These are phyloP conservation scores for Athetis lepigone DNA, from an alignment of 2,888 invertebrate species.

Conservation along the genomic window DNA sequence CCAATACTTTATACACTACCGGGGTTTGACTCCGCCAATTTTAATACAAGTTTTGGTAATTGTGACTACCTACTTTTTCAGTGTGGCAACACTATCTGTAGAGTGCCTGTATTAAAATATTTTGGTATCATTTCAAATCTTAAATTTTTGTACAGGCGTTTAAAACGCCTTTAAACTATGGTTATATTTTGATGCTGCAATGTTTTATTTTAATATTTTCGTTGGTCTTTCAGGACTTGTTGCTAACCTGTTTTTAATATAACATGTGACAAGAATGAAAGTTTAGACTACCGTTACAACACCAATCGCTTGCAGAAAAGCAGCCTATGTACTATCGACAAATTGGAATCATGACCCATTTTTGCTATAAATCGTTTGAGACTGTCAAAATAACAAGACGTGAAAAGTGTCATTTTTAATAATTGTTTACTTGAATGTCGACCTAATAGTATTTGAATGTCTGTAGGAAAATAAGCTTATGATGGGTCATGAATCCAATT, in stretches of 20 bases:
- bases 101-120: constrained; percentile 31
- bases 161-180: constrained; percentile 18
- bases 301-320: not conserved
- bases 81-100: constrained; percentile 30
- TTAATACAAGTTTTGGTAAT: constrained; percentile 33
- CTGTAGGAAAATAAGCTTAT: no score
- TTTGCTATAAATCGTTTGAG: no score
- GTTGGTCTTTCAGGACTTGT: not conserved
- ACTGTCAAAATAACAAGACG: no score
- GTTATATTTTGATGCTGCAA: constrained; percentile 36
- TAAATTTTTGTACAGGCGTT: constrained; percentile 32
- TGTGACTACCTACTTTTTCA: constrained; percentile 40
- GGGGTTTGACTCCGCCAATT: constrained; percentile 36
- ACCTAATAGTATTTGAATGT: no score
- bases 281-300: not conserved
- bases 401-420: no score
- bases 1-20: not conserved
- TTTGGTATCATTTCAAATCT: constrained; percentile 42
- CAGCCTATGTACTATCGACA: no score
- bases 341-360: no score
- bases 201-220: constrained; percentile 19
- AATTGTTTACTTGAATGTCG: no score
- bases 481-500: no score
- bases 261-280: not conserved
- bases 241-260: not conserved